phyloP scores from a whole-genome alignment of 2,888 invertebrate species.

The Papilio elwesi region DNA sequence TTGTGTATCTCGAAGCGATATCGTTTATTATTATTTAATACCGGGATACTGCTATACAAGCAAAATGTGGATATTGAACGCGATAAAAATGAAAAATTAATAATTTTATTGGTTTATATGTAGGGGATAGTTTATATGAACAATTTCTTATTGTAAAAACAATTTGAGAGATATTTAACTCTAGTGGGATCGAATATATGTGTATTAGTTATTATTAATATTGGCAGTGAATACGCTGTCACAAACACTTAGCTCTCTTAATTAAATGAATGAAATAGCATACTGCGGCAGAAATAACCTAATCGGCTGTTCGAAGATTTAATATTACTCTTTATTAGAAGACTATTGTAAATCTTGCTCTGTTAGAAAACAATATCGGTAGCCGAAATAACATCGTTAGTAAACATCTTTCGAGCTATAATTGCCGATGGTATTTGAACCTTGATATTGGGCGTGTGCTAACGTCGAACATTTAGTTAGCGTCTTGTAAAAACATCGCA shows the following conservation, averaged over 20 bases:
- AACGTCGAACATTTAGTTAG: slow-evolving; percentile 21
- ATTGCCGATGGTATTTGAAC: slow-evolving; percentile 13
- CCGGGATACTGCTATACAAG: slow-evolving; percentile 26
- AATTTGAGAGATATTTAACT: neutral
- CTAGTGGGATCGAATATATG: neutral
- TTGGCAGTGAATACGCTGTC: too few species aligned
- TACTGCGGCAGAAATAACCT: too few species aligned
- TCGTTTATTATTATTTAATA: slow-evolving; percentile 31
- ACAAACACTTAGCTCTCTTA: too few species aligned
- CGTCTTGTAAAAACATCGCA: slow-evolving; percentile 23
- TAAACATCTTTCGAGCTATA: neutral
- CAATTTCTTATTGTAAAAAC: neutral
- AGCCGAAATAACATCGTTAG: neutral
- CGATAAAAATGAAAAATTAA: slow-evolving; percentile 25
- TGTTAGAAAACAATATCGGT: neutral
- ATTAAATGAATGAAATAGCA: too few species aligned
- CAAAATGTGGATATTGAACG: slow-evolving; percentile 18
- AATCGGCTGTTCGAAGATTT: too few species aligned
- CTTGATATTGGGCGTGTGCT: neutral
- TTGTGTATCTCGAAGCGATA: slow-evolving; percentile 33
- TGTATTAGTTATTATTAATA: too few species aligned
- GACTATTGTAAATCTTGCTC: neutral
- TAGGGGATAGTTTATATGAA: neutral
- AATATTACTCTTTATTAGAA: neutral
- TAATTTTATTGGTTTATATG: slow-evolving; percentile 5